Evolutionary conservation across 37 sponge, comb jelly and placozoan species (phyloP), one percentile per base, ranked within the genome.

Genomic region (Axinella damicornis): DNA sequence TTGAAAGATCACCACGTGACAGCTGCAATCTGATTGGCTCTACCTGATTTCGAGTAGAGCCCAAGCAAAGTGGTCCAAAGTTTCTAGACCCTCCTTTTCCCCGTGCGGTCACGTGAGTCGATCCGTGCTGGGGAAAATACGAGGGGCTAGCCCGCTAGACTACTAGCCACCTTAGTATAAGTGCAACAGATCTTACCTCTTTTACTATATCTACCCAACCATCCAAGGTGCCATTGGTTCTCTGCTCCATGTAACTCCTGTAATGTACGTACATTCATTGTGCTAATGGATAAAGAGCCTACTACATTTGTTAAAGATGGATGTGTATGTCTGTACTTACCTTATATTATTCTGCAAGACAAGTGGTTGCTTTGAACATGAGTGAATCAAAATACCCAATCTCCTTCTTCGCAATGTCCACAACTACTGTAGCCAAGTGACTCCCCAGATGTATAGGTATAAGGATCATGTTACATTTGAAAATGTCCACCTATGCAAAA

Each of bases 391-490:
- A 97, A 67, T 97, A 97, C 33, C 53, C 57, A 28, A 97, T 60
- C 25, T 77, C 21, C 24, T 87, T 79, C 38, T 53, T 73, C 18
- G 70, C 57, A 68, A 88, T 82, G 71, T 97, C 93, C 54, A 97
- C 73, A 17, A 65, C 56, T 36, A 93, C 98, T 28, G 92, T 62
- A 78, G 93, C 85, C 98, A 95, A 97, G 57, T 97, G 98, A 66
- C 83, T 83, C 28, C 95, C 95, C 27, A 95, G 86, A 56, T 97
- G 98, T 53, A 97, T 78, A 11, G 98, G 98, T 24, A 97, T 66
- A 40, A 90, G 55, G 16, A 97, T 53, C 65, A 95, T n/a, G 41
- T 92, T 89, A 66, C 57, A 57, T n/a, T 73, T 40, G 66, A 96
- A 94, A 34, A 97, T 74, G 65, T 97, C 93, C 41, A 97, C 91